Conservation (phyloP, 2,888 invertebrate species). For the Oxyscelio sp. region DNA sequence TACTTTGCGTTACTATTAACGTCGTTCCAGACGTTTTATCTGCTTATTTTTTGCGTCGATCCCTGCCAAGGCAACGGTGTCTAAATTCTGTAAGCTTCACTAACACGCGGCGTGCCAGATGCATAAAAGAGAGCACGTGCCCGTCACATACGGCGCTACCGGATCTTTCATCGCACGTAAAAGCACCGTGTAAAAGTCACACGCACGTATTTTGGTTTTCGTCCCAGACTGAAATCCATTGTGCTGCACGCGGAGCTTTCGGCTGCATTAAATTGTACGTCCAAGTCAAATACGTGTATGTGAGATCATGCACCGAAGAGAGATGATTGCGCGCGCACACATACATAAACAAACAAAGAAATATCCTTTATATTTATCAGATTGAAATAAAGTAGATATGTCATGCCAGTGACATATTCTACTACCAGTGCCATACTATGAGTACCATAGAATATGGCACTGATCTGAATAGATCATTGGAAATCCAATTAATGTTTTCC, state of each 20-base stretch:
- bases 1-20: neutral
- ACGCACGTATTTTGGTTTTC: constrained; percentile 50
- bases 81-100: constrained; percentile 24
- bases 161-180: constrained; percentile 31
- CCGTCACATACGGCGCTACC: neutral
- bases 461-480: too few species aligned
- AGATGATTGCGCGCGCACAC: too few species aligned
- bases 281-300: constrained; percentile 3
- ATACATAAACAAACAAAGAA: too few species aligned
- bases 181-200: constrained; percentile 47
- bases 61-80: neutral
- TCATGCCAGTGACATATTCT: too few species aligned
- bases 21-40: neutral
- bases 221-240: constrained; percentile 5
- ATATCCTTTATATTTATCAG: too few species aligned
- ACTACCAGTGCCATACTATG: too few species aligned
- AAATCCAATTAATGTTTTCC: too few species aligned
- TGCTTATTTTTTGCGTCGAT: neutral
- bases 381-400: too few species aligned
- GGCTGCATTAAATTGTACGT: constrained; percentile 32
- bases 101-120: constrained; percentile 31
- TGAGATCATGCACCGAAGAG: constrained; percentile 2
- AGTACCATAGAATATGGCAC: too few species aligned
- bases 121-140: neutral
- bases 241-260: constrained; percentile 27